Base-by-base conservation (phyloP, 1,140 invertebrate genomes). In the Prorops nasuta region DNA sequence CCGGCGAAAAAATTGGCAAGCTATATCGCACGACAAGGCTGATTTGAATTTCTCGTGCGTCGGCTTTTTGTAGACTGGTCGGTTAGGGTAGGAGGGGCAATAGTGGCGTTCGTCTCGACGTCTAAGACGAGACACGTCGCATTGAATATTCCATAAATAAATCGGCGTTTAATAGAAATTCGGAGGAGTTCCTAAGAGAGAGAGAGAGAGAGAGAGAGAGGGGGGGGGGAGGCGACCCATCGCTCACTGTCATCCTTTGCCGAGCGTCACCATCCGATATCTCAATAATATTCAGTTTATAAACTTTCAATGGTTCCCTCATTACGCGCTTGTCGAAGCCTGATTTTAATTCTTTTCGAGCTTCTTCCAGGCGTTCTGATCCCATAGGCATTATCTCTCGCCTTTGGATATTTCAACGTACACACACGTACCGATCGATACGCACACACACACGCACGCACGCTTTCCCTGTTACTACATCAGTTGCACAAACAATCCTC, bases 71-170 rank as follows among this genome's bases (percentile, higher is more conserved):
- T n/a, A n/a, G n/a, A n/a, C n/a, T n/a, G n/a, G n/a, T n/a, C n/a
- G n/a, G n/a, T n/a, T n/a, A n/a, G n/a, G n/a, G n/a, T n/a, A n/a
- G n/a, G n/a, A n/a, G n/a, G n/a, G n/a, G n/a, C n/a, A n/a, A n/a
- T n/a, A n/a, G n/a, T n/a, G n/a, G n/a, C n/a, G n/a, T n/a, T n/a
- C n/a, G n/a, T n/a, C n/a, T n/a, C n/a, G n/a, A n/a, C n/a, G n/a
- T n/a, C n/a, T n/a, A n/a, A n/a, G n/a, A n/a, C n/a, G n/a, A 22
- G 24, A 54, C 43, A 46, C 56, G 45, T 52, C 47, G 43, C 62
- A 67, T 71, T 60, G 66, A 71, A 75, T 75, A 74, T 74, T 75
- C 70, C 72, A 73, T 74, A 74, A 73, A 74, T 71, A 72, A 72
- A 72, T 73, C 68, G 72, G 62, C 63, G 62, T 67, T 74, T 72